Base-by-base conservation (phyloP, 2,888 invertebrate species). In the Caenorhabditis panamensis region DNA sequence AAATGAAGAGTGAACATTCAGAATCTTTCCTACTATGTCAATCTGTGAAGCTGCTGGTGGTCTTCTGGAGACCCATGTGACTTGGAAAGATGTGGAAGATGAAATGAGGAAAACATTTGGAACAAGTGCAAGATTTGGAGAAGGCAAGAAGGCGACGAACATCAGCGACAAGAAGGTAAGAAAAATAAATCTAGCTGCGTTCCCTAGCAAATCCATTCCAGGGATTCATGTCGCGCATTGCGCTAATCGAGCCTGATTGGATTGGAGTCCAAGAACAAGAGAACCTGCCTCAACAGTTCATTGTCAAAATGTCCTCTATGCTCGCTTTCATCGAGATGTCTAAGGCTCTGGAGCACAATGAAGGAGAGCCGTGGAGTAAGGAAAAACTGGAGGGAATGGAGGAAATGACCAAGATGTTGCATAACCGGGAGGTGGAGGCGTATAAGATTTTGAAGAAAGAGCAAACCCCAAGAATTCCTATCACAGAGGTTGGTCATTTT, bases 91-190 rank as follows among this genome's bases (percentile, higher is more conserved):
- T 18, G 72, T 82, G 20, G 73, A 78, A 26, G 68, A 78, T 9
- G 56, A 77, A 36, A 71, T 82, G 68, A 62, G 59, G 49, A 77
- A 66, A 16, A 37, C 66, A 9, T 44, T 82, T 26, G 58, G 44
- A n/a, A 82, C 82, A 1, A 31, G 41, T 37, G 77, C 77, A 2
- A 54, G 11, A 4, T 82, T 82, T 51, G 82, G 82, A 31, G 56
- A 64, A 28, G 68, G 66, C 36, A 72, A 73, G 36, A 82, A 73
- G 6, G 82, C 56, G 1, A 78, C 73, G 0, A 78, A 73, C 44
- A 82, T 82, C 28, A 67, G 82, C 41, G 82, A 82, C 22, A 82
- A 77, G 77, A 82, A 82, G 72, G 82, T 82, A 24, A n/a, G 62
- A 20, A 4, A 47, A 47, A 2, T 11, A 9, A 20, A 9, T 18